phyloP scores from a whole-genome alignment of 2,888 invertebrate species.

The Monoplex corrugatus region DNA sequence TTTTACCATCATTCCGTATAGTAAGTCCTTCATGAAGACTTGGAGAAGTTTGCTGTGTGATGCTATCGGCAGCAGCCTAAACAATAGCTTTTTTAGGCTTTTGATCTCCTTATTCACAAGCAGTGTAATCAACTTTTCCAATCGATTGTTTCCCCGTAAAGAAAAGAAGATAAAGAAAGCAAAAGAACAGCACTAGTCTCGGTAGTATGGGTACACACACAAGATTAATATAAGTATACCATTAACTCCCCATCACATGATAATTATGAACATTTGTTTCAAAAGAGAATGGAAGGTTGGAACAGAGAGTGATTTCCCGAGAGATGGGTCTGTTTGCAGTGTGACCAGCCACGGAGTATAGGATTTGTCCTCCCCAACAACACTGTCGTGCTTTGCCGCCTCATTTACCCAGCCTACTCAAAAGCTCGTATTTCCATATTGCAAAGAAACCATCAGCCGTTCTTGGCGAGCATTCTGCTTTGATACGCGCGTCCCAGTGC shows the following conservation, averaged over 20 bases:
- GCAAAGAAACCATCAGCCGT: not conserved
- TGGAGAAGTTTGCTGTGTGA: not conserved
- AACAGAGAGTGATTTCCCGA: not conserved
- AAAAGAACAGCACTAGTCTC: not conserved
- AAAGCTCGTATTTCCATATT: conserved; percentile 32
- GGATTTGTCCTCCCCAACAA: not conserved
- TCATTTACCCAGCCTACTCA: conserved; percentile 7
- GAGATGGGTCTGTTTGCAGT: not conserved
- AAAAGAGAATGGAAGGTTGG: not conserved
- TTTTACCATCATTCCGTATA: not conserved
- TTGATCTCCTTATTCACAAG: not conserved
- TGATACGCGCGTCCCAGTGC: too few species aligned
- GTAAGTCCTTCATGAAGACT: not conserved
- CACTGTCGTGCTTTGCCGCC: not conserved
- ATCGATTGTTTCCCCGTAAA: not conserved
- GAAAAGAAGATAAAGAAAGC: not conserved
- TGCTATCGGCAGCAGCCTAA: not conserved
- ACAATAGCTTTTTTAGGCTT: not conserved
- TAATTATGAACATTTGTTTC: not conserved
- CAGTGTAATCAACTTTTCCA: not conserved
- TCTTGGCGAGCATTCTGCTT: not conserved
- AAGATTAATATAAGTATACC: not conserved
- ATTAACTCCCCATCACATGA: not conserved
- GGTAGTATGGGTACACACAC: not conserved
- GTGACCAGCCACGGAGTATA: not conserved